Base-by-base conservation (phyloP, 2,888 invertebrate species). In the Neoscelio sp. region DNA sequence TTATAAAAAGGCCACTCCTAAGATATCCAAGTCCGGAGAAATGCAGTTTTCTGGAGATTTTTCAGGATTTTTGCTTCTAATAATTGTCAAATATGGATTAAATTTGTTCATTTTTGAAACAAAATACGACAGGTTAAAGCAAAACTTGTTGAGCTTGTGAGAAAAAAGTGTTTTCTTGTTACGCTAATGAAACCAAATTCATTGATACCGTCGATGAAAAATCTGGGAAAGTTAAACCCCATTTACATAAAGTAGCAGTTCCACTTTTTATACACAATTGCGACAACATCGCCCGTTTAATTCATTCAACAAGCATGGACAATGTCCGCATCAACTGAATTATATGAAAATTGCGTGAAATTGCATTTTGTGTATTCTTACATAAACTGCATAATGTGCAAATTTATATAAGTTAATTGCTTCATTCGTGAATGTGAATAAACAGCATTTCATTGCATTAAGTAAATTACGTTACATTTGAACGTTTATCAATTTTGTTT, bases 361-460 rank as follows among this genome's bases (percentile, higher is more conserved):
- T 46, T 46, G 20, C 6, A 23, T 23, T 23, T 23, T 23, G 23
- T 17, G 13, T 23, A 48, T 48, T 28, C 46, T 48, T 48, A 48
- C 46, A 46, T 46, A 46, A 46, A 48, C 28, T 13, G 15, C 28
- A 5, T 26, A 10, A 15, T 23, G 12, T 10, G 26, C 10, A 33
- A 33, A 44, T 60, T 28, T 40, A 42, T 58, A 40, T 20, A 46
- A 46, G 23, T 20, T 23, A 46, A 60, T 46, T 60, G 46, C 20
- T 42, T 60, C 30, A 60, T 60, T 46, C 46, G 35, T 46, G 20
- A 60, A 30, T 18, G 42, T 30, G 33, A 44, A 60, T 13, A 60
- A 60, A 44, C 30, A 44, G 20, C 44, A 33, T 60, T 60, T 10
- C 33, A 15, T 17, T 17, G 44, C 2, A 1, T 7, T 23, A 50